Evolutionary conservation across 2,797 vertebrate species (phyloP).

Genomic region (Dallia pectoralis): DNA sequence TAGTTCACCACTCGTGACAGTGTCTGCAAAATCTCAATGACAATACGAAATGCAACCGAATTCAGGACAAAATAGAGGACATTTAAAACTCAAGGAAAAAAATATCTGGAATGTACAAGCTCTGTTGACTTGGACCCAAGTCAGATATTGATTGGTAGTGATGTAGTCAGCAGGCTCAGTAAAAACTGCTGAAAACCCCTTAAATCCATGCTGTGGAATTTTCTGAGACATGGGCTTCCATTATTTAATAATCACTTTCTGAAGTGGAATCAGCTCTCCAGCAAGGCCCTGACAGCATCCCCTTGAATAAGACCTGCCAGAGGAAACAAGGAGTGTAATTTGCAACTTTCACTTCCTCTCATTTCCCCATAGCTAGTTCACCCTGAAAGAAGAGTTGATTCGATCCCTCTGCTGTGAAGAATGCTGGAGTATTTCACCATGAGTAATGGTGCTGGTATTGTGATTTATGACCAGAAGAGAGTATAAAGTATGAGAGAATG

Average conservation of each 20-base stretch:
- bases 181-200: constrained; percentile 63
- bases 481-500: constrained; percentile 42
- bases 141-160: constrained; percentile 72
- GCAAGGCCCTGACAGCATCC: constrained; percentile 40
- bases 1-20: no score
- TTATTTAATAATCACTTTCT: constrained; percentile 70
- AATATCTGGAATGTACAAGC: constrained; percentile 20
- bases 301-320: constrained; percentile 53
- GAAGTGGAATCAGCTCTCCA: constrained; percentile 43
- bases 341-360: constrained; percentile 55
- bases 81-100: constrained; percentile 45
- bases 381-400: constrained; percentile 52
- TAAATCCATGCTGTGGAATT: constrained; percentile 53
- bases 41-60: constrained; percentile 40
- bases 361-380: constrained; percentile 57
- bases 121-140: constrained; percentile 49
- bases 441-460: constrained; percentile 40
- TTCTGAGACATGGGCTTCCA: constrained; percentile 41
- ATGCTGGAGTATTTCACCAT: constrained; percentile 41
- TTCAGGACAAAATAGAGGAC: constrained; percentile 23
- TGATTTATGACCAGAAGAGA: constrained; percentile 49
- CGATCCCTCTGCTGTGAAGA: constrained; percentile 40
- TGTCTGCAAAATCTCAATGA: constrained; percentile 51
- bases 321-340: constrained; percentile 55
- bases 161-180: constrained; percentile 36